Conservation (phyloP, 2,113 vertebrate genomes). For the Pogona vitticeps region DNA sequence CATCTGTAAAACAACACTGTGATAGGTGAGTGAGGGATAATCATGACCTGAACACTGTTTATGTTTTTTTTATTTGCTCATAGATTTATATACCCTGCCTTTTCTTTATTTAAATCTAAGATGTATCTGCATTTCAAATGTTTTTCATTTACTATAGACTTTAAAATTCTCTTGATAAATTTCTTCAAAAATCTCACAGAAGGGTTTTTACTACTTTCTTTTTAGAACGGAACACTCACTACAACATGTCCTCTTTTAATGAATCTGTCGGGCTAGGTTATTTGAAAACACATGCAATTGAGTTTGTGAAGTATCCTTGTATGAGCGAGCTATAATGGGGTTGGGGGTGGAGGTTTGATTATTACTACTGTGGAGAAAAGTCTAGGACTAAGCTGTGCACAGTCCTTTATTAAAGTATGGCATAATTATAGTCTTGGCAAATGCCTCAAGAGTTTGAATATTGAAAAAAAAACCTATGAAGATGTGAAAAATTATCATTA, state of each 20-base stretch:
- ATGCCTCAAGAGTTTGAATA: neutral
- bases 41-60: slow-evolving; percentile 1
- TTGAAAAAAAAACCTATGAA: slow-evolving; percentile 14
- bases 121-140: neutral
- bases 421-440: neutral
- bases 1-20: neutral
- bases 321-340: neutral
- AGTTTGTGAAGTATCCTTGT: slow-evolving; percentile 99
- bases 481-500: neutral
- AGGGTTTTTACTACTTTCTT: slow-evolving; percentile 57
- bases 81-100: slow-evolving; percentile 35
- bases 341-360: neutral
- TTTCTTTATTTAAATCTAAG: fast-evolving
- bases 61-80: neutral
- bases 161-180: neutral
- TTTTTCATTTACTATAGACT: neutral
- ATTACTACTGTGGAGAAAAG: neutral
- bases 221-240: slow-evolving; percentile 94
- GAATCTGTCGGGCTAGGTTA: slow-evolving; percentile 98
- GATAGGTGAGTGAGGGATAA: neutral
- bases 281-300: slow-evolving; percentile 96
- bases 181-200: slow-evolving; percentile 36
- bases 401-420: neutral
- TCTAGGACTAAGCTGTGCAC: neutral
- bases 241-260: slow-evolving; percentile 99